Percentiles rank a stretch among this genome's conserved stretches.
Conservation (phyloP, 2,888 invertebrate species). For the Drosophila phalerata region DNA sequence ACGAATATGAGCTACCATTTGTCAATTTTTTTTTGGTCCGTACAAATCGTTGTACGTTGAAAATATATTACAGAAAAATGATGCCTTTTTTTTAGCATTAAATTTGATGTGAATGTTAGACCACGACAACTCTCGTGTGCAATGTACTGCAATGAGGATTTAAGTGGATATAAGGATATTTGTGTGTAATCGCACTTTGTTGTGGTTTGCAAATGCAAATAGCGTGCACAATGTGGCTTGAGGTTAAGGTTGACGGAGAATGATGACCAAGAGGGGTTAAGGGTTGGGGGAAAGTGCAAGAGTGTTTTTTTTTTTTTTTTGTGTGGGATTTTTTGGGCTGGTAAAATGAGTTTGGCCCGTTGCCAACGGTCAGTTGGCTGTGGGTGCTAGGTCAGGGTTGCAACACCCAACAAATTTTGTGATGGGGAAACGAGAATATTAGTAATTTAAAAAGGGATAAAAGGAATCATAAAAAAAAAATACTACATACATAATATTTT, state of each 20-base stretch:
- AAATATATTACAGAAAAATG: not conserved
- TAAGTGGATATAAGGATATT: slow-evolving; percentile 11
- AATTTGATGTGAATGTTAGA: not conserved
- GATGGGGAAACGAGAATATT: slow-evolving; percentile 13
- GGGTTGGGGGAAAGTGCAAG: slow-evolving; percentile 32
- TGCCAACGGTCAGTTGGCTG: slow-evolving; percentile 50
- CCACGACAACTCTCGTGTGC: not conserved
- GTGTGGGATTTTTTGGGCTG: slow-evolving; percentile 52
- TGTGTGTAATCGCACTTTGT: slow-evolving; percentile 57
- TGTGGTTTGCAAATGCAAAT: slow-evolving; percentile 59
- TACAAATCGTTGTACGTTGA: no score
- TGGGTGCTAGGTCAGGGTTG: slow-evolving; percentile 59
- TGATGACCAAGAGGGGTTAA: not conserved
- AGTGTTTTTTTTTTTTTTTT: slow-evolving; percentile 20
- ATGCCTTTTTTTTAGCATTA: not conserved
- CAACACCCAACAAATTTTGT: not conserved
- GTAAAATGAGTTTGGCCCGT: slow-evolving; percentile 55
- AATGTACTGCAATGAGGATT: slow-evolving; percentile 10
- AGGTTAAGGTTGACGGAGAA: not conserved
- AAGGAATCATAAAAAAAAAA: not conserved
- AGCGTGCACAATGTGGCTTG: slow-evolving; percentile 17
- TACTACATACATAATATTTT: slow-evolving; percentile 16
- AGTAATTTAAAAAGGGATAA: slow-evolving; percentile 9
- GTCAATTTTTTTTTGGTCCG: no score
- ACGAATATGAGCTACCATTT: no score